phyloP scores from a whole-genome alignment of 2,888 invertebrate species.

The Cephus pygmeus region DNA sequence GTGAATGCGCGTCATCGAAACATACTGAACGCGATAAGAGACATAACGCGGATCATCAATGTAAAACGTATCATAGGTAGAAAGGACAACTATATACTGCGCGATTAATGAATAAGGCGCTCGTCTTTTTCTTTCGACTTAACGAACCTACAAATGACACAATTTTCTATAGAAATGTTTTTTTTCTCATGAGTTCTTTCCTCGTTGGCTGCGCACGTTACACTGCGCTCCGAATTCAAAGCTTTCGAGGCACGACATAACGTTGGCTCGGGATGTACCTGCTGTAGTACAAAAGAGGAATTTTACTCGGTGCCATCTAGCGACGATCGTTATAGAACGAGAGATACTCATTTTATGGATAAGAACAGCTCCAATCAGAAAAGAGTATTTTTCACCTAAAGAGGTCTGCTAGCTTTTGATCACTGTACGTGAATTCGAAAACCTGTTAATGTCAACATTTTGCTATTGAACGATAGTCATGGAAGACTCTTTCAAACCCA shows the following conservation, averaged over 20 bases:
- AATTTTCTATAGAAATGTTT: background rate
- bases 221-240: background rate
- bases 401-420: slow-evolving; percentile 4
- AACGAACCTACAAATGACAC: background rate
- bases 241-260: background rate
- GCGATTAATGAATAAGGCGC: background rate
- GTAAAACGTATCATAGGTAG: background rate
- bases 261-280: background rate
- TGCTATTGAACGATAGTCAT: slow-evolving; percentile 6
- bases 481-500: slow-evolving; percentile 55
- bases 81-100: background rate
- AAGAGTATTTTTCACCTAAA: background rate
- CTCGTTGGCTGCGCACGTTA: background rate
- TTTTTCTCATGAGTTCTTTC: background rate
- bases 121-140: background rate
- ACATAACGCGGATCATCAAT: background rate
- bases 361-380: background rate
- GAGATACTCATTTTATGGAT: background rate
- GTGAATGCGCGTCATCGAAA: background rate
- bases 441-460: slow-evolving; percentile 1
- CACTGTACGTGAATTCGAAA: background rate
- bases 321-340: background rate
- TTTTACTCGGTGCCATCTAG: background rate
- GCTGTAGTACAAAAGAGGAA: background rate
- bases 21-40: background rate